phyloP scores from a whole-genome alignment of 2,888 invertebrate genomes.

The Callinectes sapidus region DNA sequence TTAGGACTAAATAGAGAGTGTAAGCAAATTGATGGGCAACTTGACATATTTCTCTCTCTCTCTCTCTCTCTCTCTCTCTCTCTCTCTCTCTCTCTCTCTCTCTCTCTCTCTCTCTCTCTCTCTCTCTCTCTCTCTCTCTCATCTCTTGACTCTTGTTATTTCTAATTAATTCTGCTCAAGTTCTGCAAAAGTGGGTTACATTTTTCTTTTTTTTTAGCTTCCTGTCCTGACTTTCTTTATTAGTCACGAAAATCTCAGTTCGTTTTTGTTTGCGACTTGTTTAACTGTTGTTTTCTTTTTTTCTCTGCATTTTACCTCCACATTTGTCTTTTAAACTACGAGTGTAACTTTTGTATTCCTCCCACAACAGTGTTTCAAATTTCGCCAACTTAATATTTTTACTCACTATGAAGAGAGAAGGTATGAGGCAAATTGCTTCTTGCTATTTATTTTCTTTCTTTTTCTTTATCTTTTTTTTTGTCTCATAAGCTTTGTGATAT shows the following conservation, averaged over 20 bases:
- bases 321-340: neutral
- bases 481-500: neutral
- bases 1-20: neutral
- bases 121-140: constrained; percentile 16
- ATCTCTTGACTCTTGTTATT: neutral
- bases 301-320: neutral
- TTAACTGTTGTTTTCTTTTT: neutral
- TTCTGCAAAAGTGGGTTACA: neutral
- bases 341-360: neutral
- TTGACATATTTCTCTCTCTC: neutral
- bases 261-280: neutral
- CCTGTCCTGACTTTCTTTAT: neutral
- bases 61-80: constrained; percentile 23
- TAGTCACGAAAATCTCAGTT: neutral
- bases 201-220: neutral
- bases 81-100: constrained; percentile 25
- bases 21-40: neutral
- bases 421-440: neutral
- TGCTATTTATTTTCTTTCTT: neutral
- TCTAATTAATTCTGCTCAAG: neutral
- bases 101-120: constrained; percentile 21
- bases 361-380: neutral
- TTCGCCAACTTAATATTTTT: neutral
- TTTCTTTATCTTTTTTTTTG: neutral
- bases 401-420: neutral